Percentiles rank a stretch among this genome's conserved stretches.
phyloP scores from a whole-genome alignment of 2,797 vertebrate species.

The Dermochelys coriacea region DNA sequence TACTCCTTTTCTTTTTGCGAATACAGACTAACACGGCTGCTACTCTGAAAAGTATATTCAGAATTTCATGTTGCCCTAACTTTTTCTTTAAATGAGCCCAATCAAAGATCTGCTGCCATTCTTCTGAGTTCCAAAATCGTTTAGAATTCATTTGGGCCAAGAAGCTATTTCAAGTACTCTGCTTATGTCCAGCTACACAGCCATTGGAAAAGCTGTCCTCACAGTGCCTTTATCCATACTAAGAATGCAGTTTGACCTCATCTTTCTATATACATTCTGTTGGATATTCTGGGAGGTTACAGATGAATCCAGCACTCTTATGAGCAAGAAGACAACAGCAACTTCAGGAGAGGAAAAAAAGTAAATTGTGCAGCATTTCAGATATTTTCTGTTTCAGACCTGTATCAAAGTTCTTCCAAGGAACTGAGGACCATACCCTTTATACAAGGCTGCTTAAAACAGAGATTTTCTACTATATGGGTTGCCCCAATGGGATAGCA shows the following conservation, averaged over 20 bases:
- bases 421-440: background rate
- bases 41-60: constrained; percentile 11
- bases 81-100: constrained; percentile 43
- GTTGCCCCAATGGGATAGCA: background rate
- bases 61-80: constrained; percentile 1
- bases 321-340: background rate
- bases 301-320: background rate
- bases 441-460: background rate
- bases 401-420: background rate
- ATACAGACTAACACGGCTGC: too few relatives aligned
- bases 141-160: background rate
- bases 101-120: constrained; percentile 24
- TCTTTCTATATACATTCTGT: background rate
- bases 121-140: constrained; percentile 26
- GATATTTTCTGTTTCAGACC: background rate
- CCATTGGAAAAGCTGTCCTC: background rate
- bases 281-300: background rate
- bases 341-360: background rate
- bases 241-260: background rate
- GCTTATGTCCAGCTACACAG: background rate
- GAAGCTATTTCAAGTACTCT: background rate
- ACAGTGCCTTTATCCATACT: background rate
- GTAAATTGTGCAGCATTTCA: background rate
- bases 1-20: too few relatives aligned
- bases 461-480: background rate